Evolutionary conservation across 2,797 vertebrate species (phyloP), one percentile per base, ranked within the genome.

Genomic region (Ptychadena robeensis): DNA sequence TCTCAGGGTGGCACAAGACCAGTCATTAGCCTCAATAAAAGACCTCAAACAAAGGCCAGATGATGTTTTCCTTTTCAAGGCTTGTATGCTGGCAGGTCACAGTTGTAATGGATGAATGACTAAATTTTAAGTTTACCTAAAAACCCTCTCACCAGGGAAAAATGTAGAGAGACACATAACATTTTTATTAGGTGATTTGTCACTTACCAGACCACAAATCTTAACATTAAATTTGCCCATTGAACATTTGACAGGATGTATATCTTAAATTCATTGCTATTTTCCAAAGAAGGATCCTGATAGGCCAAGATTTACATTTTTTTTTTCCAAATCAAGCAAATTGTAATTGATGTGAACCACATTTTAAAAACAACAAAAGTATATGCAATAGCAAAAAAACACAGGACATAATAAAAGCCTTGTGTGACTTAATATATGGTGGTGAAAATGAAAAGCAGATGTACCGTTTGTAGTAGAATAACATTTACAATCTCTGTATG

Each of bases 21-120:
- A 89, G 91, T 92, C 93, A 95, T 93, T 94, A 95, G 92, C 93
- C 92, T 93, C 89, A 90, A 91, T 91, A 92, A 92, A 94, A 93
- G 92, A 90, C 90, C 90, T 93, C 92, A 92, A 93, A 94, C 92
- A 94, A 94, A 94, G 89, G 89, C 92, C 77, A 86, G 91, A 92
- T 92, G 91, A 89, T 79, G 87, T 91, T 93, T 93, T 92, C 72
- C 78, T 81, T 80, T 85, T 81, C 83, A 85, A 15, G 53, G 72
- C 66, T 76, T 80, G 83, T 80, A 75, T 70, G 53, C 83, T 71
- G 31, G 83, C 78, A 80, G 72, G 78, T 85, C 83, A 80, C 83
- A 75, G 78, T 85, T 73, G 65, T 80, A 85, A 85, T 76, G 66
- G 83, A 85, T 81, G 66, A 81, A 80, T 80, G 78, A 69, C 71